Conservation (phyloP, 1,140 invertebrate genomes). For the Drosophila gunungcola region DNA sequence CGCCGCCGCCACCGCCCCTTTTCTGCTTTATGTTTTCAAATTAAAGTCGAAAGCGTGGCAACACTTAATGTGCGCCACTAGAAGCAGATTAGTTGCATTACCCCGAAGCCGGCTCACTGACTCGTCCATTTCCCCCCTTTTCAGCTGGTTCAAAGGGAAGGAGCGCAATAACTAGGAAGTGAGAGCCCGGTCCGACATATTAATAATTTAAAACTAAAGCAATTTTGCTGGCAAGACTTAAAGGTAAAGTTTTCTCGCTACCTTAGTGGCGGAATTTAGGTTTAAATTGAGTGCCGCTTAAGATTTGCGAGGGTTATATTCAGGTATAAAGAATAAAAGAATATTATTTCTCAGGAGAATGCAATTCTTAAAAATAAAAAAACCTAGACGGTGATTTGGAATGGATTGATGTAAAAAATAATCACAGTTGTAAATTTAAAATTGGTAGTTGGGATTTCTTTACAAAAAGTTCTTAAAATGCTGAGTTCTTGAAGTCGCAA, state of each 20-base stretch:
- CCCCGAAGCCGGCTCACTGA: slow-evolving; percentile 32
- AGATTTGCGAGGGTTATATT: slow-evolving; percentile 2
- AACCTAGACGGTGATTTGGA: too few relatives aligned
- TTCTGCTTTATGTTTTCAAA: slow-evolving; percentile 80
- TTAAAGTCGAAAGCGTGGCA: slow-evolving; percentile 82
- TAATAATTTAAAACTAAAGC: slow-evolving; percentile 68
- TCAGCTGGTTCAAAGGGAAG: not conserved
- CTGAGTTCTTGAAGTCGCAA: too few relatives aligned
- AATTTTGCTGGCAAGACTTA: slow-evolving; percentile 15
- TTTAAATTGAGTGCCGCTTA: slow-evolving; percentile 50
- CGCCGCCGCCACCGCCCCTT: slow-evolving; percentile 6
- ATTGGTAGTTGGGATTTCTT: too few relatives aligned
- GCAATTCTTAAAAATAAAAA: too few relatives aligned
- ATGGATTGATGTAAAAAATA: too few relatives aligned
- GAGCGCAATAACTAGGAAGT: slow-evolving; percentile 3
- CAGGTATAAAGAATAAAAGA: not conserved
- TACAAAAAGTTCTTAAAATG: too few relatives aligned
- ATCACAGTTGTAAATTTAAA: too few relatives aligned
- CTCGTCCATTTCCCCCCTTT: slow-evolving; percentile 31
- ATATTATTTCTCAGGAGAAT: not conserved
- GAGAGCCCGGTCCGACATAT: slow-evolving; percentile 43
- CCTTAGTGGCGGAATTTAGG: slow-evolving; percentile 23
- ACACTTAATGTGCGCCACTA: slow-evolving; percentile 83
- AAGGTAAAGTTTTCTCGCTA: slow-evolving; percentile 44
- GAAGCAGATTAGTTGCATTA: slow-evolving; percentile 82